A percentile compares a stretch with the other conserved stretches of the same genome.
Evolutionary conservation across 2,113 vertebrate species (phyloP).

Genomic region (Eurystomus gularis): DNA sequence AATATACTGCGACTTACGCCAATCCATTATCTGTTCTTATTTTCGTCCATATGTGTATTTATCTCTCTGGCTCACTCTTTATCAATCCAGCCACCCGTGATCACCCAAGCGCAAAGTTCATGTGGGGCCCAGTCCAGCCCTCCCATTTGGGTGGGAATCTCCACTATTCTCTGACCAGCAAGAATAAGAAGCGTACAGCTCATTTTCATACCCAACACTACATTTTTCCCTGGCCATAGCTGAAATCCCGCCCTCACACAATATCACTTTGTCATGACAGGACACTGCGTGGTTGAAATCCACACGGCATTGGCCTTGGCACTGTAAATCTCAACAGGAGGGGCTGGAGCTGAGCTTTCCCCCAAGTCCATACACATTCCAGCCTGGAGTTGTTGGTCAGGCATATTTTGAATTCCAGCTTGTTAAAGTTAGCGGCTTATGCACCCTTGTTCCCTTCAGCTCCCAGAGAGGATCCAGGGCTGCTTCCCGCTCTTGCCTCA

Average conservation of each 20-base stretch:
- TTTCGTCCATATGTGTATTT: background rate
- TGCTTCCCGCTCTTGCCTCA: background rate
- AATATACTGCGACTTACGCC: background rate
- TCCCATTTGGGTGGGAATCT: background rate
- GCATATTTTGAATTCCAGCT: conserved; percentile 46
- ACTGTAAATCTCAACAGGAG: background rate
- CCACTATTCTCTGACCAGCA: background rate
- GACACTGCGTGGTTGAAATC: background rate
- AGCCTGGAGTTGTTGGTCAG: background rate
- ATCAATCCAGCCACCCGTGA: background rate
- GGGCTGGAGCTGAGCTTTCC: background rate
- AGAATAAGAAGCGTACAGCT: background rate
- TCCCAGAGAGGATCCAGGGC: background rate
- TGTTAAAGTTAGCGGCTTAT: background rate
- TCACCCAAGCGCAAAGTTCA: background rate
- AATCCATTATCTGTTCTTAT: conserved; percentile 58
- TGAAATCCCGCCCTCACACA: rapidly evolving
- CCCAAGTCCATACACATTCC: background rate
- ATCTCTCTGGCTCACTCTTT: conserved; percentile 39
- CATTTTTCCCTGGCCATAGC: background rate
- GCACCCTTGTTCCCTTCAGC: background rate
- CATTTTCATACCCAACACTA: background rate
- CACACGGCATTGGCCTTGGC: rapidly evolving
- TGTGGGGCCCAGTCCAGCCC: background rate
- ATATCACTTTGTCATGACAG: background rate